Evolutionary conservation across 2,797 vertebrate genomes (phyloP), one percentile per base, ranked within the genome.

Genomic region (Tangara arthus): DNA sequence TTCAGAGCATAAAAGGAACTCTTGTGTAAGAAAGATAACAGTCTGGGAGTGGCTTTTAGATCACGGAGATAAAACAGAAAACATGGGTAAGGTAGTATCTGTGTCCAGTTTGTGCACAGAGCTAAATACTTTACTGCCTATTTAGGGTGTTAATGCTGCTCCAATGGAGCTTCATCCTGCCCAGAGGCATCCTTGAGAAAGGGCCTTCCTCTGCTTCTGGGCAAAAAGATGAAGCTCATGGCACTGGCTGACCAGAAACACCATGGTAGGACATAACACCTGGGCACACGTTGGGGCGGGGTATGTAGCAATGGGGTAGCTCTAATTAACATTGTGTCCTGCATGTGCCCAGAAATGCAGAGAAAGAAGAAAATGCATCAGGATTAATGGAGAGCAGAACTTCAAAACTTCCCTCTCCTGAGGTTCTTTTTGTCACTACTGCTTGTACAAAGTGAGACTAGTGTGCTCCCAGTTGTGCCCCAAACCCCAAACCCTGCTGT

Each of bases 91-190:
- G 0, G 1, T 5, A 63, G 5, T 49, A 63, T 23, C 21, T 72
- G 6, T 21, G 20, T 28, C 15, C 47, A 61, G 20, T n/a, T 83
- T 0, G 0, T 20, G 11, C 75, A 39, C 12, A 32, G 13, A 77
- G 20, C 5, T 57, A 65, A 88, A 57, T 30, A 30, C 12, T 61
- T 89, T 4, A 56, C 21, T 46, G 12, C 15, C 42, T 64, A 2
- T 77, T 83, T 30, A 50, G 24, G 5, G 23, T 2, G 1, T 68
- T 83, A 68, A 28, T 75, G 34, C 30, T 46, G 60, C 49, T 80
- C 34, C 44, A 66, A 3, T 35, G 10, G 23, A 24, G 15, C 53
- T 80, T 26, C 69, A 68, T 34, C 19, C 53, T 64, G 41, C 53
- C 35, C 41, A 81, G 37, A n/a, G 16, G 64, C 28, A 56, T 56